Conservation (phyloP, 1,140 invertebrate species). For the Calosoma granatense region DNA sequence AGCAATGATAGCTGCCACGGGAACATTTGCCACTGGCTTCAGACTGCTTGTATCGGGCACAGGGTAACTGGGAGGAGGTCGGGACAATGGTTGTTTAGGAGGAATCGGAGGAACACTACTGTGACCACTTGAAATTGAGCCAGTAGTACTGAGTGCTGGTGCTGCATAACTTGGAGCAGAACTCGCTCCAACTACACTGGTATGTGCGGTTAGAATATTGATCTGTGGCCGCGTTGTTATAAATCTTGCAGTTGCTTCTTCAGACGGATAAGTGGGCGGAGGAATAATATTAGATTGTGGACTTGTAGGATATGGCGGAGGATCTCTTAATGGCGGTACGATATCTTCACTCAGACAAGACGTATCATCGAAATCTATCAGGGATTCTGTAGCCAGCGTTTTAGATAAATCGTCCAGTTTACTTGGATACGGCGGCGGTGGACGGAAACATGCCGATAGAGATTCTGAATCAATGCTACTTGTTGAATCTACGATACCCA, state of each 20-base stretch:
- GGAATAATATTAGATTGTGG: conserved; percentile 30
- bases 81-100: conserved; percentile 34
- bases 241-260: conserved; percentile 53
- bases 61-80: conserved; percentile 36
- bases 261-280: conserved; percentile 30
- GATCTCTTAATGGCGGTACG: conserved; percentile 33
- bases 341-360: conserved; percentile 8
- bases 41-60: conserved; percentile 40
- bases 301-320: conserved; percentile 47
- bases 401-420: conserved; percentile 29
- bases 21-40: conserved; percentile 40
- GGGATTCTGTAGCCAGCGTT: conserved; percentile 11
- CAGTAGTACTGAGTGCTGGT: conserved; percentile 26
- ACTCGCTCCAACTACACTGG: conserved; percentile 41
- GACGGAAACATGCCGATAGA: conserved; percentile 20
- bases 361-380: conserved; percentile 1
- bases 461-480: conserved; percentile 9
- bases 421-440: conserved; percentile 36
- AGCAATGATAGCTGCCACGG: conserved; percentile 42
- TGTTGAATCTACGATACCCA: background rate
- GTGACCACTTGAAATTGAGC: conserved; percentile 16
- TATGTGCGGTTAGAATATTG: conserved; percentile 55
- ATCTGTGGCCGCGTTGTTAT: conserved; percentile 57
- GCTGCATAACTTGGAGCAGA: conserved; percentile 41
- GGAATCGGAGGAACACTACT: conserved; percentile 14